Percentiles rank a stretch among this genome's conserved stretches.
Evolutionary conservation across 2,888 invertebrate species (phyloP).

Genomic region (Epinotia nisella): DNA sequence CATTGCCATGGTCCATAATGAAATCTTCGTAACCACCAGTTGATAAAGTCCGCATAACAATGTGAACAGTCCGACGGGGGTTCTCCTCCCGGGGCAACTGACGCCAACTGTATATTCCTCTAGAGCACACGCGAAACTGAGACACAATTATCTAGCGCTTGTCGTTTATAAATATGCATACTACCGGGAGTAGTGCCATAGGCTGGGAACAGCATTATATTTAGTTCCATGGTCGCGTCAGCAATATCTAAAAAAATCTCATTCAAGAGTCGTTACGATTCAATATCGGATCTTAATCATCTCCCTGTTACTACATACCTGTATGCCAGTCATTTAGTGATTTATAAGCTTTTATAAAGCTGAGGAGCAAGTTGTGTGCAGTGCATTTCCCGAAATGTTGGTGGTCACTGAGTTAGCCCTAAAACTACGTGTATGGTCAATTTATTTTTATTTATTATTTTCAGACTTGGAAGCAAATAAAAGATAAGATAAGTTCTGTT

Average conservation of each 20-base stretch:
- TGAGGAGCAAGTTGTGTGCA: background rate
- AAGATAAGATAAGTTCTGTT: too few species aligned
- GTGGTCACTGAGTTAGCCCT: background rate
- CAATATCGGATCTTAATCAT: background rate
- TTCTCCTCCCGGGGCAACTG: conserved; percentile 54
- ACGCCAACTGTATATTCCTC: conserved; percentile 55
- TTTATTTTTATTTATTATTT: too few species aligned
- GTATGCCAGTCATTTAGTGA: background rate
- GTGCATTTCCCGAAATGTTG: background rate
- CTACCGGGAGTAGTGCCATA: conserved; percentile 63
- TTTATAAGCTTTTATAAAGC: background rate
- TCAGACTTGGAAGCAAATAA: too few species aligned
- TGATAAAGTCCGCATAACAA: conserved; percentile 67
- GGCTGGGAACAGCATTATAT: conserved; percentile 63
- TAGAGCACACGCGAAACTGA: conserved; percentile 68
- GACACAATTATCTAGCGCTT: conserved; percentile 64
- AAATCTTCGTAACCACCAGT: conserved; percentile 71
- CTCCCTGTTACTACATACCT: background rate
- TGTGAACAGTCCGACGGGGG: conserved; percentile 46
- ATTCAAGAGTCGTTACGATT: conserved; percentile 16
- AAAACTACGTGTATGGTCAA: background rate
- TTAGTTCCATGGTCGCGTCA: conserved; percentile 49
- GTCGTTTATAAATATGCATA: conserved; percentile 73
- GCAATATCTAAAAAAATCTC: conserved; percentile 2
- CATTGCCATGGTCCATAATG: conserved; percentile 76